Evolutionary conservation across 2,113 vertebrate species (phyloP), one percentile per base, ranked within the genome.

Genomic region (Nipponia nippon): DNA sequence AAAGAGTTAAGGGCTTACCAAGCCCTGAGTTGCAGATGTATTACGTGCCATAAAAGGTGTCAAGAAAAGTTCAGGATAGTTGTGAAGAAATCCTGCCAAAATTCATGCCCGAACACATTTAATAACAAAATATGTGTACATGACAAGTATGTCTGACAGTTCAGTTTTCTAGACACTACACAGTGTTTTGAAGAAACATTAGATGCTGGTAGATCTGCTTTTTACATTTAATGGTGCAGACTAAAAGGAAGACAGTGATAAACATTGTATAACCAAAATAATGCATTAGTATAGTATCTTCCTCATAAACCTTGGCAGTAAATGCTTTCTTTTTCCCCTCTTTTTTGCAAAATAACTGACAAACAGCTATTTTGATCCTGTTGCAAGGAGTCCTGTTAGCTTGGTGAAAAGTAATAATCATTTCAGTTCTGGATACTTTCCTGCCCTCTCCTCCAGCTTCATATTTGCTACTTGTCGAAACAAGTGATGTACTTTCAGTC

Each of bases 61-160:
- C 98, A 98, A 95, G 96, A 90, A 98, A 97, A 99, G 98, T 98
- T 99, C 98, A 98, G 82, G 94, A 97, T 90, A 97, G 90, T 92
- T 98, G 93, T 86, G 97, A 97, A 97, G 91, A 97, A 97, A 92
- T 94, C 15, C 75, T 98, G 97, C 98, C 98, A 98, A 97, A 97
- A 98, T 91, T 98, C 98, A 95, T 99, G 98, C 98, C 98, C 59
- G 62, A 98, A 98, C 98, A 98, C 89, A 98, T 98, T 98, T 97
- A 96, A 97, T 97, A 98, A 97, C 96, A 97, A 98, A 98, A 93
- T 98, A 98, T 96, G 98, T 95, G 97, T 84, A 95, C 90, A 93
- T 95, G 97, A 98, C 97, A 98, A 97, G 97, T 87, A 30, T 94
- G 96, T 96, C 97, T 98, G 98, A 97, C 97, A 98, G 97, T 95